Evolutionary conservation across 2,113 vertebrate species (phyloP).

Genomic region (Callipepla squamata): DNA sequence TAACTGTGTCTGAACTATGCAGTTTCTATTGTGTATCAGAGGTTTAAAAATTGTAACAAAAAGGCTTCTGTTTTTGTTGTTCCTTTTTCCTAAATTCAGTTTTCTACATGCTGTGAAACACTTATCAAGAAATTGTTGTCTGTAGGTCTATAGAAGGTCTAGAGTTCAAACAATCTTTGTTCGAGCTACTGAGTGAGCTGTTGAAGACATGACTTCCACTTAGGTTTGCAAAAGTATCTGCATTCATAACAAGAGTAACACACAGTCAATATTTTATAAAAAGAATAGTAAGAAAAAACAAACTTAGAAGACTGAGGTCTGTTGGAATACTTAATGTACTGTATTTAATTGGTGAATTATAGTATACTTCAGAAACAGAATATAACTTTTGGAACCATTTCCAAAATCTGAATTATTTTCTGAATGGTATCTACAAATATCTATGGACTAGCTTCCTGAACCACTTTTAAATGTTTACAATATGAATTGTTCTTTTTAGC

Average conservation of each 20-base stretch:
- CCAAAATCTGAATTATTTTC: not conserved
- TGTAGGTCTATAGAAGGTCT: not conserved
- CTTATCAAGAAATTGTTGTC: not conserved
- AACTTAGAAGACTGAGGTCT: not conserved
- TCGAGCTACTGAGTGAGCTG: not conserved
- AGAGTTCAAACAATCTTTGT: not conserved
- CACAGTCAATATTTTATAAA: not conserved
- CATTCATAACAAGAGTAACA: not conserved
- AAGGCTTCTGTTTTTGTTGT: not conserved
- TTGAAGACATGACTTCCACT: not conserved
- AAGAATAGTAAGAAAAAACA: not conserved
- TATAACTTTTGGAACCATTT: not conserved
- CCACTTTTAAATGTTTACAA: not conserved
- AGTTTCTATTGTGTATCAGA: not conserved
- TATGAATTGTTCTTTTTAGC: not conserved
- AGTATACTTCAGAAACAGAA: not conserved
- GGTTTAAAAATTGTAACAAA: not conserved
- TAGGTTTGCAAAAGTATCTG: not conserved
- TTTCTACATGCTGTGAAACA: not conserved
- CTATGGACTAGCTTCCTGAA: not conserved
- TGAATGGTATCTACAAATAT: not conserved
- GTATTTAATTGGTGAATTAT: not conserved
- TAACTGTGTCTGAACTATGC: not conserved
- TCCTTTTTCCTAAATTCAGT: not conserved
- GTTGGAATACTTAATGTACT: not conserved